Conservation (phyloP, 2,888 invertebrate genomes). For the Drosophila buzzatii region DNA sequence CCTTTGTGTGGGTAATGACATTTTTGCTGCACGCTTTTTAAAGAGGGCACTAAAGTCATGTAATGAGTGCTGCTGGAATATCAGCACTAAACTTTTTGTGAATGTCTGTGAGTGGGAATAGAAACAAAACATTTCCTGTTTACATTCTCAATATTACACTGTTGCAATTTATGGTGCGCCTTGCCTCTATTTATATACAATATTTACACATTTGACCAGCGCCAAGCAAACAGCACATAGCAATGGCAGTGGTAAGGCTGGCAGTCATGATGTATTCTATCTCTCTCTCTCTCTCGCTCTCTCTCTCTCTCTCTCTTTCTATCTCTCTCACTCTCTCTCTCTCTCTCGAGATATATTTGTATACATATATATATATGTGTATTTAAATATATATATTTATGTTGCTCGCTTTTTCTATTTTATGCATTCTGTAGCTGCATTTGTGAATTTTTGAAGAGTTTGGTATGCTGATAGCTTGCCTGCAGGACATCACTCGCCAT, state of each 20-base stretch:
- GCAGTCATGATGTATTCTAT: conserved; percentile 33
- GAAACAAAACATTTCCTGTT: conserved; percentile 76
- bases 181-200: conserved; percentile 42
- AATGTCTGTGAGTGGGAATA: conserved; percentile 32
- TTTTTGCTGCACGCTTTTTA: conserved; percentile 24
- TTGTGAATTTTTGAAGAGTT: conserved; percentile 64
- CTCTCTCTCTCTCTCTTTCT: not conserved
- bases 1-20: conserved; percentile 38
- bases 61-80: conserved; percentile 17
- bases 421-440: conserved; percentile 32
- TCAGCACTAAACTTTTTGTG: conserved; percentile 4
- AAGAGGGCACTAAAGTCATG: conserved; percentile 24
- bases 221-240: conserved; percentile 18
- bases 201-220: conserved; percentile 40
- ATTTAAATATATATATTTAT: not conserved
- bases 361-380: conserved; percentile 2
- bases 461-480: conserved; percentile 66
- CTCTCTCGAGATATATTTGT: not conserved
- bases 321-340: not conserved
- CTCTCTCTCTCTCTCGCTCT: not conserved
- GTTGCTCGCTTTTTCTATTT: not conserved
- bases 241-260: conserved; percentile 7
- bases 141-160: conserved; percentile 70
- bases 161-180: conserved; percentile 73
- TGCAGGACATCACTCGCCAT: conserved; percentile 75